Percentiles rank a stretch among this genome's conserved stretches.
These are phyloP conservation scores for Boloria selene DNA, from an alignment of 2,888 invertebrate species.

Conservation along the genomic window DNA sequence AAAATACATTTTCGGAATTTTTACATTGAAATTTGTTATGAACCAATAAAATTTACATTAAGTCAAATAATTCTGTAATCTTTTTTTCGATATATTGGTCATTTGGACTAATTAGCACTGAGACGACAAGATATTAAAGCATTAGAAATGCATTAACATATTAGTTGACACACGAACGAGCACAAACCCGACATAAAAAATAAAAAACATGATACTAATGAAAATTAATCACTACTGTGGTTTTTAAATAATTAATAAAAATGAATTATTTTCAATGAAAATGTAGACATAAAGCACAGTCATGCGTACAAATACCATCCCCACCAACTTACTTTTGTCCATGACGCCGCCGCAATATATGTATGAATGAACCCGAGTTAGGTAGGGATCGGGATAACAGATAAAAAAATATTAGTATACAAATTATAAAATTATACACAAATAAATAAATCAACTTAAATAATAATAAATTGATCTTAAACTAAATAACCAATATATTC, in stretches of 20 bases:
- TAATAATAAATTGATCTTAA: conserved; percentile 27
- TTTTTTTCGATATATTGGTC: too few relatives aligned
- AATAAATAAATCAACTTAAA: conserved; percentile 27
- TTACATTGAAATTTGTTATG: background rate
- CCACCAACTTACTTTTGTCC: conserved; percentile 73
- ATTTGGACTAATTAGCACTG: too few relatives aligned
- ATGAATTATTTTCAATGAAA: conserved; percentile 20
- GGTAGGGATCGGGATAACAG: conserved; percentile 74
- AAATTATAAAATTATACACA: conserved; percentile 46
- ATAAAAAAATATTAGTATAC: conserved; percentile 78
- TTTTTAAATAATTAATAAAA: background rate
- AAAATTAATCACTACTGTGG: background rate
- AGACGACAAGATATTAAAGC: background rate
- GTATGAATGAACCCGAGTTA: conserved; percentile 73
- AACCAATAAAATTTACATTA: background rate
- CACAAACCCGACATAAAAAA: conserved; percentile 14
- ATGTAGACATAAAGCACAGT: conserved; percentile 44
- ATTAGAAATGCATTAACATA: background rate
- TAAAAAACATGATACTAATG: background rate
- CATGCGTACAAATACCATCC: conserved; percentile 61
- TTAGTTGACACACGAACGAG: conserved; percentile 3
- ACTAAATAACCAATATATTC: conserved; percentile 22
- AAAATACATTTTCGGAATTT: too few relatives aligned
- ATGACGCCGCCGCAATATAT: conserved; percentile 61
- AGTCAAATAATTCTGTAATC: background rate